These are phyloP conservation scores for Saimiri boliviensis DNA, from an alignment of 2,113 vertebrate genomes.

Conservation along the genomic window DNA sequence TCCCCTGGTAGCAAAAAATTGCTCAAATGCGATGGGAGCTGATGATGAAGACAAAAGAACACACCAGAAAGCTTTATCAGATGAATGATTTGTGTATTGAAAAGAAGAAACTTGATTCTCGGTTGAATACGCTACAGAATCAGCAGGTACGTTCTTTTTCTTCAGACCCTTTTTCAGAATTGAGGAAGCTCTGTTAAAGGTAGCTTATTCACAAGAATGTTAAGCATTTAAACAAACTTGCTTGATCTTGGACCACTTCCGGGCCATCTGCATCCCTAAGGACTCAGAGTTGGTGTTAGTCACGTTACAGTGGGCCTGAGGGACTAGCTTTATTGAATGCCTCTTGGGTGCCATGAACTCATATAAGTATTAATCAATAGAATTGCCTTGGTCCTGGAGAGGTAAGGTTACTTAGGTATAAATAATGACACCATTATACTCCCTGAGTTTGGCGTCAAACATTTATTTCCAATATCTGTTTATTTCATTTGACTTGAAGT, in stretches of 20 bases:
- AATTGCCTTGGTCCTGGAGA: not conserved
- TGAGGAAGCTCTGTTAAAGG: not conserved
- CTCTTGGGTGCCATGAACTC: not conserved
- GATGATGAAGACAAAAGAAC: slow-evolving; percentile 84
- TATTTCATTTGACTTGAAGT: slow-evolving; percentile 1
- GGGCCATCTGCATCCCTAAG: not conserved
- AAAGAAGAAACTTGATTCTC: slow-evolving; percentile 86
- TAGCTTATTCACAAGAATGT: not conserved
- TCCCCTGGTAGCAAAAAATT: slow-evolving; percentile 85
- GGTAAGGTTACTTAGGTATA: not conserved
- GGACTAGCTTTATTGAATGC: not conserved
- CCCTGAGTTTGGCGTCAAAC: not conserved
- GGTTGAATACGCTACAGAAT: slow-evolving; percentile 84
- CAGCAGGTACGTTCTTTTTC: slow-evolving; percentile 82
- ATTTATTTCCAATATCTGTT: not conserved
- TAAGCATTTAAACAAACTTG: not conserved
- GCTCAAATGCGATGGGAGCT: slow-evolving; percentile 78
- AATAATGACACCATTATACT: not conserved
- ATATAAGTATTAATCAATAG: not conserved
- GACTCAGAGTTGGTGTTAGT: not conserved
- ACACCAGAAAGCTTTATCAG: slow-evolving; percentile 86
- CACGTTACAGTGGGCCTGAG: not conserved
- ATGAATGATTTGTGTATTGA: slow-evolving; percentile 84
- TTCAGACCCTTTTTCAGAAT: not conserved
- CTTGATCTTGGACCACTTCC: not conserved